Evolutionary conservation across 2,888 invertebrate species (phyloP).

Genomic region (Drosophila mayaguana): DNA sequence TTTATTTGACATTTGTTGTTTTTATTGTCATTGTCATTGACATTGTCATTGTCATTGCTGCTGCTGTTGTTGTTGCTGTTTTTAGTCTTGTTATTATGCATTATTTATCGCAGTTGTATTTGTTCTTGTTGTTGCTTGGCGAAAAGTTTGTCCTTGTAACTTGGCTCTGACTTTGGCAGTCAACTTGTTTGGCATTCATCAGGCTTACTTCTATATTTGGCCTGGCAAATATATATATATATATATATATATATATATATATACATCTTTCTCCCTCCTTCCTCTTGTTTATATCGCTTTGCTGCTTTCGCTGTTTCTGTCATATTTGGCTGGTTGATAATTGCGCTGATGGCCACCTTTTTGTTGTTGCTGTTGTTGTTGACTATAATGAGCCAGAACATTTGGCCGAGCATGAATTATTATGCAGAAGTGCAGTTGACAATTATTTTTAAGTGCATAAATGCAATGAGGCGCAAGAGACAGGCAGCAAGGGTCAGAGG

Average conservation of each 20-base stretch:
- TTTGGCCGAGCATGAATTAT: slow-evolving; percentile 63
- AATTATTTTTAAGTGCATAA: slow-evolving; percentile 36
- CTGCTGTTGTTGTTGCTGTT: slow-evolving; percentile 29
- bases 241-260: slow-evolving; percentile 31
- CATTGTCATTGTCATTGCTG: slow-evolving; percentile 12
- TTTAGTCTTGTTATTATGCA: slow-evolving; percentile 59
- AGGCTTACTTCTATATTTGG: slow-evolving; percentile 51
- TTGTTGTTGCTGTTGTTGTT: slow-evolving; percentile 8
- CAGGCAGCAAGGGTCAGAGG: too few species aligned
- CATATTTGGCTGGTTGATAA: slow-evolving; percentile 54
- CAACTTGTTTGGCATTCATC: slow-evolving; percentile 76
- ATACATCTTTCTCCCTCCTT: not conserved
- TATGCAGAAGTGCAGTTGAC: slow-evolving; percentile 47
- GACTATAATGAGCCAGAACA: slow-evolving; percentile 53
- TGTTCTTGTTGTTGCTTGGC: slow-evolving; percentile 26
- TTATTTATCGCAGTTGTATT: slow-evolving; percentile 60
- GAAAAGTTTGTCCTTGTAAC: slow-evolving; percentile 66
- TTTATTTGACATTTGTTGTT: slow-evolving; percentile 59
- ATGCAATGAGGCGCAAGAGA: not conserved
- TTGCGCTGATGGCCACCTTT: slow-evolving; percentile 43
- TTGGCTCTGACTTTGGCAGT: slow-evolving; percentile 59
- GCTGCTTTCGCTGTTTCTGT: slow-evolving; percentile 43
- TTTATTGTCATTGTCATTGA: slow-evolving; percentile 35
- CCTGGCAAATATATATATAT: slow-evolving; percentile 38
- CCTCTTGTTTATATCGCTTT: not conserved